Evolutionary conservation across 2,797 vertebrate genomes (phyloP).

Genomic region (Xyrichtys novacula): DNA sequence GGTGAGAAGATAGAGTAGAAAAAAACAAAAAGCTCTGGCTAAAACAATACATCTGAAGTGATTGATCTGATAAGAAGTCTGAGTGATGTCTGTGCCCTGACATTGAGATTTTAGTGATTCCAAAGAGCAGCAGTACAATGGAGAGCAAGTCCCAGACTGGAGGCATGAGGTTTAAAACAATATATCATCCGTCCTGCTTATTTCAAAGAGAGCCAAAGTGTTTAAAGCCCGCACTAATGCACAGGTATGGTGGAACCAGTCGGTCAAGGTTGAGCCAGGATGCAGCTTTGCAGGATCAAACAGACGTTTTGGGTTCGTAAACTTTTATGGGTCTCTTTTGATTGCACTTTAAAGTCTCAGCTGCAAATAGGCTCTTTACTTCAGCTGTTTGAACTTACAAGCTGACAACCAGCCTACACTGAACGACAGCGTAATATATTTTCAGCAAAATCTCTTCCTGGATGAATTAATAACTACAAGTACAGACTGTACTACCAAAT

Average conservation of each 20-base stretch:
- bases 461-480: not conserved
- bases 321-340: not conserved
- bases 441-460: not conserved
- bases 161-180: not conserved
- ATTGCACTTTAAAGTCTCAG: slow-evolving; percentile 8
- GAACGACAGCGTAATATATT: not conserved
- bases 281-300: not conserved
- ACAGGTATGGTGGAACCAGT: not conserved
- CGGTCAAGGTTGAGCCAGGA: not conserved
- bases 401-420: not conserved
- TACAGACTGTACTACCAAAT: not conserved
- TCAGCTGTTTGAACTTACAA: not conserved
- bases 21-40: no score
- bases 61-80: no score
- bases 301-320: not conserved
- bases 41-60: no score
- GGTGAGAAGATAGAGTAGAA: no score
- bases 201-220: not conserved
- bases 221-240: not conserved
- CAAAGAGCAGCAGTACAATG: not conserved
- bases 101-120: no score
- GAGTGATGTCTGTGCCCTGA: no score
- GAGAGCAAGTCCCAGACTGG: not conserved
- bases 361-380: not conserved
- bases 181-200: not conserved